These are phyloP conservation scores for Lasioglossum albipes DNA, from an alignment of 1,140 invertebrate genomes.

Conservation along the genomic window DNA sequence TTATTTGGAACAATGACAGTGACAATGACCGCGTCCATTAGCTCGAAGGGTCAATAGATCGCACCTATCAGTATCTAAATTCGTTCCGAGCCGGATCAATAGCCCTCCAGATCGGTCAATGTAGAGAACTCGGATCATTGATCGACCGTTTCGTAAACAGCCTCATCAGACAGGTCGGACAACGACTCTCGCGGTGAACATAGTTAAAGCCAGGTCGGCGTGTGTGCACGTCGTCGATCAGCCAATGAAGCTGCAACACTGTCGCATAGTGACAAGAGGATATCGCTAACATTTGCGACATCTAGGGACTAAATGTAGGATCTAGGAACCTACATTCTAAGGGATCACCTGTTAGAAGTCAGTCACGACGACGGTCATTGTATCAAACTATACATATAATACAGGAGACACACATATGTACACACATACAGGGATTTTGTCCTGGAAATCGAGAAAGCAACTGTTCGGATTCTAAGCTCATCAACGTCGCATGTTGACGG, in stretches of 20 bases:
- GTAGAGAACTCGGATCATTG: too few species aligned
- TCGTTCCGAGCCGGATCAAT: too few species aligned
- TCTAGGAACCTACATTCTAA: neutral
- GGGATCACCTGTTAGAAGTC: neutral
- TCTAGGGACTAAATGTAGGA: neutral
- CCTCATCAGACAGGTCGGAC: neutral
- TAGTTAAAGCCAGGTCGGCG: neutral
- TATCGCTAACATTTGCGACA: neutral
- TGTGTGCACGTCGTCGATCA: neutral
- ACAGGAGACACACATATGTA: neutral
- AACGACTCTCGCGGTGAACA: neutral
- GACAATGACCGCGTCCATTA: too few species aligned
- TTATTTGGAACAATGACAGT: too few species aligned
- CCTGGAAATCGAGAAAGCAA: conserved; percentile 3
- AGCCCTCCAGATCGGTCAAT: too few species aligned
- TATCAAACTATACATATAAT: neutral
- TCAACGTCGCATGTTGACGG: too few species aligned
- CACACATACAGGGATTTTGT: neutral
- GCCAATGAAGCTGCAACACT: neutral
- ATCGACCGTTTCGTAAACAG: neutral
- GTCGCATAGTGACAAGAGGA: neutral
- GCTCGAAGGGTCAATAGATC: too few species aligned
- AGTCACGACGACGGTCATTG: neutral
- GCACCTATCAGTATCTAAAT: too few species aligned
- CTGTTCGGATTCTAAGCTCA: neutral